phyloP scores from a whole-genome alignment of 2,113 vertebrate species.

The Phrynocephalus versicolor region DNA sequence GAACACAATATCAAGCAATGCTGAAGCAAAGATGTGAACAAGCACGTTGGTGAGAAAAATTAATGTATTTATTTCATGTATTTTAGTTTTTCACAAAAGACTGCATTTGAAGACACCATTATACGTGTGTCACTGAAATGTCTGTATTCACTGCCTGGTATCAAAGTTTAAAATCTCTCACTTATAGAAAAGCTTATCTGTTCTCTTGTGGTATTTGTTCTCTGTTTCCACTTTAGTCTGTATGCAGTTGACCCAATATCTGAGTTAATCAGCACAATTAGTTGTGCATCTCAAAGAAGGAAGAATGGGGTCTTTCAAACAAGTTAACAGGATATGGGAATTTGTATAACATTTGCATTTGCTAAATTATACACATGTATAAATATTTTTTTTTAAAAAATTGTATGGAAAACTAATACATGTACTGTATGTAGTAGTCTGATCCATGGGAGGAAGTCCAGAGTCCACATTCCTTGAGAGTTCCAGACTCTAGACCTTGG shows the following conservation, averaged over 20 bases:
- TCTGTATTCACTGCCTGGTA: neutral
- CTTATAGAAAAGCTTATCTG: neutral
- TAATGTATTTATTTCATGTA: neutral
- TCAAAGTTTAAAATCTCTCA: neutral
- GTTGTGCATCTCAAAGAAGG: neutral
- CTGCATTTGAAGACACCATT: no score
- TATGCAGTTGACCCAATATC: neutral
- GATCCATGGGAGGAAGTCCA: no score
- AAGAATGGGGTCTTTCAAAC: neutral
- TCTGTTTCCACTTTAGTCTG: neutral
- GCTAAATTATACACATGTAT: no score
- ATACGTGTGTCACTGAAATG: neutral
- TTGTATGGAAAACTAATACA: no score
- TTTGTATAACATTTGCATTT: neutral
- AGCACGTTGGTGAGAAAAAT: no score
- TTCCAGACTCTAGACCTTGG: no score
- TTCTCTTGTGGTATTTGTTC: neutral
- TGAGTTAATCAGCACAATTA: neutral
- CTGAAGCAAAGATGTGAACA: neutral
- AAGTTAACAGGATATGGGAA: neutral
- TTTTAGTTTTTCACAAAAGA: neutral
- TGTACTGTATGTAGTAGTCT: no score
- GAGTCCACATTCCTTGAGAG: no score
- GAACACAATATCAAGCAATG: neutral
- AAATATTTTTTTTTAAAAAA: no score